Evolutionary conservation across 2,113 vertebrate genomes (phyloP).

Genomic region (Bos taurus): DNA sequence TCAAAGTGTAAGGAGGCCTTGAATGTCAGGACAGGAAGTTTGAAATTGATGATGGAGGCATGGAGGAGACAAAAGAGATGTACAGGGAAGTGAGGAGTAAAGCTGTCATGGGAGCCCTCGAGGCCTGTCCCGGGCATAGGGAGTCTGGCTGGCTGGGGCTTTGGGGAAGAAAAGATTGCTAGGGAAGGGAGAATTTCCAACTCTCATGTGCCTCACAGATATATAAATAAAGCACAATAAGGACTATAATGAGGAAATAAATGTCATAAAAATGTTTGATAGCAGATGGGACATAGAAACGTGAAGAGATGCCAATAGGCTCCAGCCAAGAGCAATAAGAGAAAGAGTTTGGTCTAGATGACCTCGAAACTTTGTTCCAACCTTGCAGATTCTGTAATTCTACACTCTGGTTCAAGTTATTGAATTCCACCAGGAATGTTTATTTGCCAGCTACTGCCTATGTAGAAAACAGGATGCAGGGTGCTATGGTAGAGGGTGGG

Average conservation of each 20-base stretch:
- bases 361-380: constrained; percentile 47
- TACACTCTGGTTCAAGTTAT: background rate
- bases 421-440: background rate
- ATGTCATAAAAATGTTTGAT: constrained; percentile 77
- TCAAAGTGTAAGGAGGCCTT: constrained; percentile 70
- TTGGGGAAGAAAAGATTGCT: constrained; percentile 23
- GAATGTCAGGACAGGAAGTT: constrained; percentile 71
- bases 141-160: background rate
- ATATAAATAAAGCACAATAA: constrained; percentile 69
- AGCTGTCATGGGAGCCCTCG: background rate
- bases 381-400: constrained; percentile 21
- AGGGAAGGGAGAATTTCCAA: constrained; percentile 50
- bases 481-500: background rate
- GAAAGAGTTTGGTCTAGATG: constrained; percentile 48
- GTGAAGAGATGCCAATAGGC: constrained; percentile 57
- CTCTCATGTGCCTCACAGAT: constrained; percentile 54
- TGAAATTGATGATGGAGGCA: constrained; percentile 63
- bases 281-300: constrained; percentile 66
- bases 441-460: constrained; percentile 7
- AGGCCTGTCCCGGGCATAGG: background rate
- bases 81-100: background rate
- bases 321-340: constrained; percentile 69
- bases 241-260: constrained; percentile 74
- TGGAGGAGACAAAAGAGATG: constrained; percentile 32
- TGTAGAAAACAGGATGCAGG: background rate